These are phyloP conservation scores for Palythoa caribaeorum DNA, from an alignment of 92 coral and sea anemone genomes.

Conservation along the genomic window DNA sequence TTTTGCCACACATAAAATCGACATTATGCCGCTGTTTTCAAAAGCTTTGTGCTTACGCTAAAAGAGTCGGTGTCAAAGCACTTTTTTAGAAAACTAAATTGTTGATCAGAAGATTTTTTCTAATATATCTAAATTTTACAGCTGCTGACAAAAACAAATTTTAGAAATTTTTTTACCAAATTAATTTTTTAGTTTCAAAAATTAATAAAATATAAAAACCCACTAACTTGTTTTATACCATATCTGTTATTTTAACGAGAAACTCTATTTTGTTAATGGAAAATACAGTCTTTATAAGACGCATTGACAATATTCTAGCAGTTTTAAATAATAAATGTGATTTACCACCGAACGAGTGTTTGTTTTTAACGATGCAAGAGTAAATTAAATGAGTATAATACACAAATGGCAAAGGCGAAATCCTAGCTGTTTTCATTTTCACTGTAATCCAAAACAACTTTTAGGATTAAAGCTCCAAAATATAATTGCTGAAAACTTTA, in stretches of 20 bases:
- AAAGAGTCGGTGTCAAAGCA: neutral
- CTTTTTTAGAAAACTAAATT: neutral
- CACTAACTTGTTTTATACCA: neutral
- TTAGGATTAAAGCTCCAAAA: neutral
- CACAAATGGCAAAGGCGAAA: neutral
- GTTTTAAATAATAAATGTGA: constrained; percentile 28
- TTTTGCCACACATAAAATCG: neutral
- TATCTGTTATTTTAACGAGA: neutral
- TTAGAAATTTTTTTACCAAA: neutral
- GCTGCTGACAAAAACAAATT: neutral
- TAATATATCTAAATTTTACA: too few species aligned
- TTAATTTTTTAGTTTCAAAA: neutral
- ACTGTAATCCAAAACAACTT: neutral
- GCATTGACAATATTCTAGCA: constrained; percentile 4
- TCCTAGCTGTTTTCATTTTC: neutral
- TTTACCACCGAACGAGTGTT: neutral
- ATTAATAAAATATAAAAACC: neutral
- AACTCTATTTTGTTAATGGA: neutral
- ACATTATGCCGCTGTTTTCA: neutral
- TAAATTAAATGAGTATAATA: constrained; percentile 19
- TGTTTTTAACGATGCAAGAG: constrained; percentile 12
- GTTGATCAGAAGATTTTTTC: too few species aligned
- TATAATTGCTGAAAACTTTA: neutral
- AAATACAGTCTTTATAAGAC: neutral
- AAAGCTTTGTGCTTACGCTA: neutral